Conservation (phyloP, 2,888 invertebrate genomes). For the Biston stratarius region DNA sequence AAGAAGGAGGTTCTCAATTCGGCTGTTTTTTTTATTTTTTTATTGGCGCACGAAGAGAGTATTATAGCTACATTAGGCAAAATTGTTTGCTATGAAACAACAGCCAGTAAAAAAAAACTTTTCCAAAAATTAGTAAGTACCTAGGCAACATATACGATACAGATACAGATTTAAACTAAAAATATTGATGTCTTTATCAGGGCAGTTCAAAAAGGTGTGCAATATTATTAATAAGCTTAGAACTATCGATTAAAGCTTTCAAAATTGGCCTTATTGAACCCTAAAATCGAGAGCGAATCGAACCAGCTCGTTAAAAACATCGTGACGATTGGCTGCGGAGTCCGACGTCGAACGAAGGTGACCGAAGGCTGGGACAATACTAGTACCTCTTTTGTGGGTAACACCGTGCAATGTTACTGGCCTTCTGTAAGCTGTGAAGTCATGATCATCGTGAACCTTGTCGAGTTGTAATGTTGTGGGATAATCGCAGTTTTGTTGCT, state of each 20-base stretch:
- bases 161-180: too few species aligned
- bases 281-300: slow-evolving; percentile 47
- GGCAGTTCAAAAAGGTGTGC: too few species aligned
- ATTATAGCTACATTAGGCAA: too few species aligned
- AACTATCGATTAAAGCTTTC: not conserved
- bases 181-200: too few species aligned
- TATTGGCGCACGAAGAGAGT: too few species aligned
- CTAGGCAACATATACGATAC: too few species aligned
- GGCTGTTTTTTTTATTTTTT: too few species aligned
- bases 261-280: slow-evolving; percentile 10
- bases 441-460: slow-evolving; percentile 19
- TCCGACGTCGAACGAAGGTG: not conserved
- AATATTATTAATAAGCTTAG: too few species aligned
- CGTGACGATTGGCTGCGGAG: slow-evolving; percentile 14
- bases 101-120: too few species aligned
- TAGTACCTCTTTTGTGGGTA: not conserved
- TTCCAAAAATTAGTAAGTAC: too few species aligned
- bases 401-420: slow-evolving; percentile 11
- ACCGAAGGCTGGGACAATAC: slow-evolving; percentile 16
- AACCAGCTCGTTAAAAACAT: slow-evolving; percentile 35
- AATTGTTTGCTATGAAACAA: too few species aligned
- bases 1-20: too few species aligned
- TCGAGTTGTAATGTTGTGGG: not conserved
- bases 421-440: slow-evolving; percentile 21
- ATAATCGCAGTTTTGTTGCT: slow-evolving; percentile 15